Conservation (phyloP, 2,797 vertebrate species). For the Dipus sagitta region DNA sequence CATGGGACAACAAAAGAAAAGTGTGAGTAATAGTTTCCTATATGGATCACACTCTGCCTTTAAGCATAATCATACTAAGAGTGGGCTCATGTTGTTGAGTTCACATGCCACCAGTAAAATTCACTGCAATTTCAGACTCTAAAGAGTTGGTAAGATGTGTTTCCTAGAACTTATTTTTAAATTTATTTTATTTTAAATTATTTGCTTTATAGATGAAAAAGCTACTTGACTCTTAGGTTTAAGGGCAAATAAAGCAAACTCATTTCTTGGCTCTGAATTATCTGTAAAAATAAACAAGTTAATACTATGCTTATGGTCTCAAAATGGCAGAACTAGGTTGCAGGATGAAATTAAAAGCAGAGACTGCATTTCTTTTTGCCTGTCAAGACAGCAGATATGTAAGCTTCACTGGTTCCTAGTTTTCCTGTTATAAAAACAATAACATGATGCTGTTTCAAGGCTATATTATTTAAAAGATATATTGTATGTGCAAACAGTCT, state of each 20-base stretch:
- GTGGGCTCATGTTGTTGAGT: neutral
- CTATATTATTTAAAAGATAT: conserved; percentile 68
- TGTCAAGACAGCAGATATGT: conserved; percentile 50
- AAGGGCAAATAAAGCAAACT: conserved; percentile 45
- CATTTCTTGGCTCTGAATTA: conserved; percentile 17
- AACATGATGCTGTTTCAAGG: conserved; percentile 60
- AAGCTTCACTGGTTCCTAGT: conserved; percentile 56
- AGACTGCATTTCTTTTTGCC: neutral
- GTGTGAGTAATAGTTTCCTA: neutral
- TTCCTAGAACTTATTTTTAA: neutral
- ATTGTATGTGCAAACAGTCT: conserved; percentile 55
- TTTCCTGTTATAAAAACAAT: conserved; percentile 74
- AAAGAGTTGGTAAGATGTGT: conserved; percentile 11
- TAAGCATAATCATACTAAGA: neutral
- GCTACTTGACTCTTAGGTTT: neutral
- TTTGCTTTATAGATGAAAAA: conserved; percentile 59
- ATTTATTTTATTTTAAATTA: neutral
- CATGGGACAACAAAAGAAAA: neutral
- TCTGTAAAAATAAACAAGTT: neutral
- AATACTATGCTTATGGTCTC: neutral
- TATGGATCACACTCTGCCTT: neutral
- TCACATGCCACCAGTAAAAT: conserved; percentile 8
- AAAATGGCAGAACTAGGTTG: conserved; percentile 27
- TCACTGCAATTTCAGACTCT: neutral
- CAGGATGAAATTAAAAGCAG: conserved; percentile 11